Percentiles rank a stretch among this genome's conserved stretches.
phyloP scores from a whole-genome alignment of 92 coral and sea anemone species.

The Palythoa grandiflora region DNA sequence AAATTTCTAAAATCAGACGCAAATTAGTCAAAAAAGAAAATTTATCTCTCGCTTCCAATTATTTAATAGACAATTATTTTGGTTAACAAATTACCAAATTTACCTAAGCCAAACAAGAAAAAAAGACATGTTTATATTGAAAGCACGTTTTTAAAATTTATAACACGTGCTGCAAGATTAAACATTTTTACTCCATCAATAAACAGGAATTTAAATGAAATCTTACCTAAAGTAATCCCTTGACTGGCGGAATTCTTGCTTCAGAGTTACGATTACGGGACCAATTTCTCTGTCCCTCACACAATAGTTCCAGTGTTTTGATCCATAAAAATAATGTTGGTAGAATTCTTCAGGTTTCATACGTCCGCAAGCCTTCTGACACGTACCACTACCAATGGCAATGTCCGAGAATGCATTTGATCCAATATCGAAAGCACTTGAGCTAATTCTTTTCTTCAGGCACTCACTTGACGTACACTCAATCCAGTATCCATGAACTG shows the following conservation, averaged over 20 bases:
- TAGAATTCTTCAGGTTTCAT: constrained; percentile 82
- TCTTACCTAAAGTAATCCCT: constrained; percentile 82
- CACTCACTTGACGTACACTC: constrained; percentile 78
- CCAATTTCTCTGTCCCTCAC: constrained; percentile 84
- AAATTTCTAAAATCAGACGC: no score
- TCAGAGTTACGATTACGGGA: constrained; percentile 79
- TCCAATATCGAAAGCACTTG: constrained; percentile 53
- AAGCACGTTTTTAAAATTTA: no score
- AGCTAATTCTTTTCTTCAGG: constrained; percentile 50
- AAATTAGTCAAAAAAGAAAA: no score
- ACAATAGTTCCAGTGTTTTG: constrained; percentile 94
- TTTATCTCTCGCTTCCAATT: no score
- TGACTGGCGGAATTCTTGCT: constrained; percentile 88
- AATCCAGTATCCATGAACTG: constrained; percentile 68
- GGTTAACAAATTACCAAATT: no score
- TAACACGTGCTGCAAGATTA: constrained; percentile 18
- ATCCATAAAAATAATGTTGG: constrained; percentile 88
- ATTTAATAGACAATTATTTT: no score
- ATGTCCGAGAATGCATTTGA: constrained; percentile 64
- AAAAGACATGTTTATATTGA: no score
- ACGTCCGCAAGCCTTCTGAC: constrained; percentile 42
- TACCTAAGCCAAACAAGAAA: no score
- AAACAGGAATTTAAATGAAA: background rate
- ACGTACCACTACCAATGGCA: constrained; percentile 70
- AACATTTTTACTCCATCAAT: background rate